phyloP scores from a whole-genome alignment of 2,888 invertebrate species.

The Augiades crinisus region DNA sequence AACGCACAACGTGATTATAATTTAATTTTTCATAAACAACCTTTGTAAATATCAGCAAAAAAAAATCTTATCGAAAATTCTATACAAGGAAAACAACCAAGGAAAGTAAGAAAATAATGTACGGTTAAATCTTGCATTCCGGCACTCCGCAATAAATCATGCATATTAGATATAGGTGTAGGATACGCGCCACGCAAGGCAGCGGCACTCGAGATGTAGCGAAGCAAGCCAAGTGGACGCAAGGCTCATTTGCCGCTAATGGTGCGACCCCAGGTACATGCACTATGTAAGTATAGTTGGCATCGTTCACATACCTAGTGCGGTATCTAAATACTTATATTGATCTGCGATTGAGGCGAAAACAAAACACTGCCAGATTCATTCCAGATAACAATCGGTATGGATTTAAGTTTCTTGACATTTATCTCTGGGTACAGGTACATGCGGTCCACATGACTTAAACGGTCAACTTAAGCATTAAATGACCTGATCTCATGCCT shows the following conservation, averaged over 20 bases:
- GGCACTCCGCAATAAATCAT: neutral
- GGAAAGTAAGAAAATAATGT: neutral
- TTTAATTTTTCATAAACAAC: too few species aligned
- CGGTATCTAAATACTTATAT: neutral
- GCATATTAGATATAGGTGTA: neutral
- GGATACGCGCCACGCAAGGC: neutral
- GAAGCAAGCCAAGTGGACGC: conserved; percentile 10
- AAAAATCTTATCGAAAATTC: too few species aligned
- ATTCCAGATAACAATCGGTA: too few species aligned
- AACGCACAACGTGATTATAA: too few species aligned
- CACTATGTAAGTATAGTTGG: neutral
- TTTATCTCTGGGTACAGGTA: too few species aligned
- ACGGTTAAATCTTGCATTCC: neutral
- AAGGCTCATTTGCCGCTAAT: conserved; percentile 20
- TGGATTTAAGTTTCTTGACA: too few species aligned
- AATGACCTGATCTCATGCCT: too few species aligned
- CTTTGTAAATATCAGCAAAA: too few species aligned
- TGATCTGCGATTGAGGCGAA: neutral
- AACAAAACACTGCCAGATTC: too few species aligned
- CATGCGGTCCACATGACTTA: too few species aligned
- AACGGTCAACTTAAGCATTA: too few species aligned
- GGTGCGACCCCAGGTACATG: conserved; percentile 6
- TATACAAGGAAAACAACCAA: too few species aligned
- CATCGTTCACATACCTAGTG: neutral
- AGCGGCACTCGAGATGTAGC: conserved; percentile 14